These are phyloP conservation scores for Borostomias antarcticus DNA, from an alignment of 2,797 vertebrate genomes.

Conservation along the genomic window DNA sequence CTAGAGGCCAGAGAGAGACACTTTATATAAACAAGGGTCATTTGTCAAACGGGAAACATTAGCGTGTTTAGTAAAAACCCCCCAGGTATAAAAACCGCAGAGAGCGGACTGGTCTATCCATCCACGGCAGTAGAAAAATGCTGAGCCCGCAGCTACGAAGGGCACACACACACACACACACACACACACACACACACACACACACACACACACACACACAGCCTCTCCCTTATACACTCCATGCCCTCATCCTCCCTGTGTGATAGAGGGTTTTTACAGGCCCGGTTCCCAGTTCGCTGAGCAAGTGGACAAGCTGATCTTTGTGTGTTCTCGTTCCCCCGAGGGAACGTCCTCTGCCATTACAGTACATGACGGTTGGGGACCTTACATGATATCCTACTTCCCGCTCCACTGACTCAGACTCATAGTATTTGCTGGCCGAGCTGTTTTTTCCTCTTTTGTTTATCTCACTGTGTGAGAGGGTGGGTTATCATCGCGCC, in stretches of 20 bases:
- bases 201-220: background rate
- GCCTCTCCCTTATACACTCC: background rate
- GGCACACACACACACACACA: background rate
- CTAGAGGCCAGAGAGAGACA: conserved; percentile 4
- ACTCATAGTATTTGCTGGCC: background rate
- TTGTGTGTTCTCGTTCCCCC: conserved; percentile 19
- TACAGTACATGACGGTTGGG: conserved; percentile 18
- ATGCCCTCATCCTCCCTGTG: background rate
- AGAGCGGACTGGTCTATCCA: conserved; percentile 34
- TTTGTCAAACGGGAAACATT: conserved; percentile 54
- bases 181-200: background rate
- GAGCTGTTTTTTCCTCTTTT: background rate
- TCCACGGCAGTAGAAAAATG: conserved; percentile 40
- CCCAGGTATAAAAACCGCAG: conserved; percentile 40
- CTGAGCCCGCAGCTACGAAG: conserved; percentile 51
- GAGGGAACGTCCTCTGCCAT: conserved; percentile 12
- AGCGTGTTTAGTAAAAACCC: conserved; percentile 42
- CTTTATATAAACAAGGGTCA: conserved; percentile 48
- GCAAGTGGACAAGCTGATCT: conserved; percentile 48
- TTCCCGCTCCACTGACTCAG: conserved; percentile 8
- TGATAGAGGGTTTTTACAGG: conserved; percentile 29
- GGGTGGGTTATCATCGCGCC: background rate
- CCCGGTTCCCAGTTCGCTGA: conserved; percentile 10
- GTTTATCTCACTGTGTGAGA: background rate
- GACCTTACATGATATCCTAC: conserved; percentile 28